Conservation (phyloP, 2,797 vertebrate genomes). For the Oreochromis grahami region DNA sequence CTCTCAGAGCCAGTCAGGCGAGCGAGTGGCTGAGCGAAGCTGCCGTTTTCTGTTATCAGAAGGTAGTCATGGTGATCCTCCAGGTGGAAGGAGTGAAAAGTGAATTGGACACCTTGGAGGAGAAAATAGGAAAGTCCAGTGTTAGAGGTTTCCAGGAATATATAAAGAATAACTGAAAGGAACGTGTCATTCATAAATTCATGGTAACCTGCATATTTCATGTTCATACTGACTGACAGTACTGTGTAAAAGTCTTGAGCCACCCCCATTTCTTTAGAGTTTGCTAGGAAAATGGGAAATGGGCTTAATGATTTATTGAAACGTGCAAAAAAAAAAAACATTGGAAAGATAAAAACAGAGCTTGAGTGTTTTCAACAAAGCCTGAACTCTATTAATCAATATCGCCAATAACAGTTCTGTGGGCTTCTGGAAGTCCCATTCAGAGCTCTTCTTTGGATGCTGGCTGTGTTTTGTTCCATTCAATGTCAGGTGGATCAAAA, state of each 20-base stretch:
- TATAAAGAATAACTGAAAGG: neutral
- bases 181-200: neutral
- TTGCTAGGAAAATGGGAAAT: neutral
- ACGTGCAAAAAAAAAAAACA: neutral
- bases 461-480: neutral
- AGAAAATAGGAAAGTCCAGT: neutral
- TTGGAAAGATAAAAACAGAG: neutral
- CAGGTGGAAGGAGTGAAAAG: conserved; percentile 78
- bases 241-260: neutral
- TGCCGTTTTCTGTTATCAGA: conserved; percentile 80
- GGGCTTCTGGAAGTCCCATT: neutral
- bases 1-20: conserved; percentile 78
- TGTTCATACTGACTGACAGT: neutral
- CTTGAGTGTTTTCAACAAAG: neutral
- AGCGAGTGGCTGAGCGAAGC: conserved; percentile 75
- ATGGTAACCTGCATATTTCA: neutral
- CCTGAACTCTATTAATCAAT: neutral
- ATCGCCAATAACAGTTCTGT: neutral
- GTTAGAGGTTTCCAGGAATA: neutral
- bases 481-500: neutral
- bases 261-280: neutral
- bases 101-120: conserved; percentile 76
- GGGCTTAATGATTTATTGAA: neutral
- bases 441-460: neutral
- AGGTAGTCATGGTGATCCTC: conserved; percentile 84